Conservation (phyloP, 2,797 vertebrate genomes). For the Valencia hispanica region DNA sequence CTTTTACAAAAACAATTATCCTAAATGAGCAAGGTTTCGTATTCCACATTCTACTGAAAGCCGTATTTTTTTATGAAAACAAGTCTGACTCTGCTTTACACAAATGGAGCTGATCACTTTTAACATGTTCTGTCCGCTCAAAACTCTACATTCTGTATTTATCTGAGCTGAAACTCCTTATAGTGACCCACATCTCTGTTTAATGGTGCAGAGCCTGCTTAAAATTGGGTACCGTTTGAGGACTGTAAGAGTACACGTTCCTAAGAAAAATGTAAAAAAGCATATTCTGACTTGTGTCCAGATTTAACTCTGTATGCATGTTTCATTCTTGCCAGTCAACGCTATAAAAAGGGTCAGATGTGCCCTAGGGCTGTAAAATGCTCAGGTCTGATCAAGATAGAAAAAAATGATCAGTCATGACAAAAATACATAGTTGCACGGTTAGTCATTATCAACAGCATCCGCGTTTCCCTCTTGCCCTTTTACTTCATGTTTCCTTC, state of each 20-base stretch:
- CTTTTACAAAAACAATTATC: too few relatives aligned
- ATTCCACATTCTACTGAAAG: too few relatives aligned
- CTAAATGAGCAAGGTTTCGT: too few relatives aligned
- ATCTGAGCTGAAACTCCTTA: not conserved
- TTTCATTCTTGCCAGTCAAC: not conserved
- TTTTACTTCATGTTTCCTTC: constrained; percentile 38
- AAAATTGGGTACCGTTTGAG: not conserved
- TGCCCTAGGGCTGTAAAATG: not conserved
- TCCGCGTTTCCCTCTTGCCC: constrained; percentile 33
- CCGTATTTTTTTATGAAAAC: too few relatives aligned
- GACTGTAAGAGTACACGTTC: not conserved
- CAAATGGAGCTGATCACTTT: not conserved
- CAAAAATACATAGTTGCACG: constrained; percentile 17
- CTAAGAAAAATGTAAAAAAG: not conserved
- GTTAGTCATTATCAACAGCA: constrained; percentile 6
- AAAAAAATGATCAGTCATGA: constrained; percentile 3
- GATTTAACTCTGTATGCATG: not conserved
- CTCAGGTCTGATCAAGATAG: not conserved
- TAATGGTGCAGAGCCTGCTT: not conserved
- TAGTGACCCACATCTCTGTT: not conserved
- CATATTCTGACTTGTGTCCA: not conserved
- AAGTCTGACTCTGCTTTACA: not conserved
- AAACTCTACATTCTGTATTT: not conserved
- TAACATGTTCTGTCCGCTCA: not conserved
- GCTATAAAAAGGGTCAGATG: not conserved